Evolutionary conservation across 1,140 invertebrate genomes (phyloP).

Genomic region (Zaprionus taronus): DNA sequence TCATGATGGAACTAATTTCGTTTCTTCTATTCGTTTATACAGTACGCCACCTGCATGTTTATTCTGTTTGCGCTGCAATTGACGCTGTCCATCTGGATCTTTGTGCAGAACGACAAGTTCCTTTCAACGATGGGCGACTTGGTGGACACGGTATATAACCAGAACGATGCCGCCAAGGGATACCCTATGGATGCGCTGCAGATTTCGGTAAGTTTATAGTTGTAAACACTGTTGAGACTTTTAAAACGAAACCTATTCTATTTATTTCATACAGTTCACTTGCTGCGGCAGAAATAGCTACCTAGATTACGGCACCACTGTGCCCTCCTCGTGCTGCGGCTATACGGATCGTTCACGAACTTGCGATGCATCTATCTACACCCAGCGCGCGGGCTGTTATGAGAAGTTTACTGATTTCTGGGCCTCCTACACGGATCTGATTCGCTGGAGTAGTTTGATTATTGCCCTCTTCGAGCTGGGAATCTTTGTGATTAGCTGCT

Average conservation of each 20-base stretch:
- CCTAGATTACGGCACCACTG: slow-evolving; percentile 79
- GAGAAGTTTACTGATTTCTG: slow-evolving; percentile 83
- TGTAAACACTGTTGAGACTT: too few relatives aligned
- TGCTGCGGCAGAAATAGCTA: slow-evolving; percentile 87
- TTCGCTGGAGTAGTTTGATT: slow-evolving; percentile 88
- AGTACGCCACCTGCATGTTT: slow-evolving; percentile 88
- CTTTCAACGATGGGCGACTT: slow-evolving; percentile 83
- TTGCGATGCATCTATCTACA: slow-evolving; percentile 63
- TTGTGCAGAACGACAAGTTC: slow-evolving; percentile 85
- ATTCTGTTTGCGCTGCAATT: slow-evolving; percentile 88
- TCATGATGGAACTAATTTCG: background rate
- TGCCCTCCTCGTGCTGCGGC: slow-evolving; percentile 84
- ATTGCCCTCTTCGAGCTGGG: slow-evolving; percentile 86
- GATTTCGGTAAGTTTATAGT: slow-evolving; percentile 60
- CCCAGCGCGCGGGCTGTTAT: slow-evolving; percentile 84
- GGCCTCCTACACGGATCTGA: slow-evolving; percentile 85
- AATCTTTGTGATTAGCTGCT: slow-evolving; percentile 72
- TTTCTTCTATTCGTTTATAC: slow-evolving; percentile 3
- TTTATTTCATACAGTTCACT: slow-evolving; percentile 84
- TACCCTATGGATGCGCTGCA: slow-evolving; percentile 71
- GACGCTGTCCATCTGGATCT: slow-evolving; percentile 86
- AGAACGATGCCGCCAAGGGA: slow-evolving; percentile 58
- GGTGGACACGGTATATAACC: slow-evolving; percentile 77
- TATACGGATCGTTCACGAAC: slow-evolving; percentile 62
- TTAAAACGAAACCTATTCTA: background rate